phyloP scores from a whole-genome alignment of 2,888 invertebrate species.

The Ferdinandea cuprea region DNA sequence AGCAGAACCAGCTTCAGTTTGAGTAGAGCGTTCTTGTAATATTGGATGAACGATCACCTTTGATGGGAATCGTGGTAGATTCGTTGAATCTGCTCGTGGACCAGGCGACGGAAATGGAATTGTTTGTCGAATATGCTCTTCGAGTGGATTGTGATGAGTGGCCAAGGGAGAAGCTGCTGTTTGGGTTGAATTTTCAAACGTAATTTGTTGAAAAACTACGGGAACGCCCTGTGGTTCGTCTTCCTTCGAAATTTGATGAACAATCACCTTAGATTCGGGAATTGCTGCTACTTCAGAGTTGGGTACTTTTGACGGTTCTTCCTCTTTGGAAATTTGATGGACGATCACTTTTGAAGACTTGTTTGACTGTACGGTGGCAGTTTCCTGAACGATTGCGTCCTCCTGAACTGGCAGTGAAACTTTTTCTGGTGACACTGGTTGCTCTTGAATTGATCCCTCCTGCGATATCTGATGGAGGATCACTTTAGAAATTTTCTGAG shows the following conservation, averaged over 20 bases:
- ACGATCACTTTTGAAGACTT: constrained; percentile 18
- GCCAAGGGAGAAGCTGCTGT: not conserved
- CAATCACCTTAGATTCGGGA: constrained; percentile 8
- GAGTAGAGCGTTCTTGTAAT: constrained; percentile 12
- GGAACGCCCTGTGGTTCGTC: too few species aligned
- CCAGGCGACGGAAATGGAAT: not conserved
- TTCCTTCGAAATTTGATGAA: constrained; percentile 35
- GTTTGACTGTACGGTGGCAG: not conserved
- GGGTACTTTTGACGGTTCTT: not conserved
- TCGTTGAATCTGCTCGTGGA: not conserved
- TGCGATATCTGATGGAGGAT: constrained; percentile 75
- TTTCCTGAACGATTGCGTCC: not conserved
- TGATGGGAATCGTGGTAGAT: not conserved
- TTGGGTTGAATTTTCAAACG: constrained; percentile 4
- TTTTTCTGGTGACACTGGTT: not conserved
- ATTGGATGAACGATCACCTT: constrained; percentile 41
- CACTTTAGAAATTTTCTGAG: constrained; percentile 76
- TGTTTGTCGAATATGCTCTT: not conserved
- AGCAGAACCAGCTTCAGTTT: not conserved
- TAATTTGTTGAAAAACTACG: constrained; percentile 6
- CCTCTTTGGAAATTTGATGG: constrained; percentile 16
- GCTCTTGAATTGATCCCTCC: constrained; percentile 11
- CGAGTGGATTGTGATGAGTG: not conserved
- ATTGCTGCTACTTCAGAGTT: not conserved
- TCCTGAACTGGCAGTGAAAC: not conserved